A percentile compares a stretch with the other conserved stretches of the same genome.
These are phyloP conservation scores for Cryptops parisi DNA, from an alignment of 2,888 invertebrate genomes.

Conservation along the genomic window DNA sequence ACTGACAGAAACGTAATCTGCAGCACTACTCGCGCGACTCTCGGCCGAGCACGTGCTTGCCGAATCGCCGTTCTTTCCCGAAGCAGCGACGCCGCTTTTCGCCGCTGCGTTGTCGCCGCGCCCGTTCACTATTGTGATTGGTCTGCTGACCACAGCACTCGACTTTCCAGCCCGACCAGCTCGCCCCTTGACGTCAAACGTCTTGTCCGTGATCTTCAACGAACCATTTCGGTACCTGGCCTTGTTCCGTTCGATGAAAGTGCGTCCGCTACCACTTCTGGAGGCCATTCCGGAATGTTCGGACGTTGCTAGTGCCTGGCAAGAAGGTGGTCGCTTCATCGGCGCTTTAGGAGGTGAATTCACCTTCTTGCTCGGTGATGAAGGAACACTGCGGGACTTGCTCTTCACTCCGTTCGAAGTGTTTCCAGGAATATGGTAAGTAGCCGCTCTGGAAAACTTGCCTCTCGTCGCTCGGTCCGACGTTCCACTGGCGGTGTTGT, in stretches of 20 bases:
- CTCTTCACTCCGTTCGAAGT: no score
- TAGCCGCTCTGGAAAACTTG: no score
- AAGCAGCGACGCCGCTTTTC: neutral
- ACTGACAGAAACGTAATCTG: constrained; percentile 3
- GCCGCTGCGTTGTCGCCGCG: no score
- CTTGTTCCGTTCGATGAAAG: neutral
- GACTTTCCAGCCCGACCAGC: no score
- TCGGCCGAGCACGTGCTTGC: neutral
- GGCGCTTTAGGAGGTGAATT: neutral
- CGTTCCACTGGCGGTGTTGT: no score
- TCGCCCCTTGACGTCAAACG: no score
- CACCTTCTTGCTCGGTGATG: neutral
- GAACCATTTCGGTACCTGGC: neutral
- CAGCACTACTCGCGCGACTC: constrained; percentile 3
- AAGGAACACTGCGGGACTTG: neutral
- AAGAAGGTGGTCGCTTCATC: neutral
- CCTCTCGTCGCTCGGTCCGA: no score
- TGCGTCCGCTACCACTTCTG: neutral
- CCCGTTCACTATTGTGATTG: no score
- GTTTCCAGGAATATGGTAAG: no score
- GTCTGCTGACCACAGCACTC: no score
- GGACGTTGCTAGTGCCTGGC: neutral
- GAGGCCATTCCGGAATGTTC: neutral
- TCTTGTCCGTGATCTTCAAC: no score
- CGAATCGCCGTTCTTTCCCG: neutral